Percentiles rank a stretch among this genome's conserved stretches.
phyloP scores from a whole-genome alignment of 2,888 invertebrate genomes.

The Athalia rosae region DNA sequence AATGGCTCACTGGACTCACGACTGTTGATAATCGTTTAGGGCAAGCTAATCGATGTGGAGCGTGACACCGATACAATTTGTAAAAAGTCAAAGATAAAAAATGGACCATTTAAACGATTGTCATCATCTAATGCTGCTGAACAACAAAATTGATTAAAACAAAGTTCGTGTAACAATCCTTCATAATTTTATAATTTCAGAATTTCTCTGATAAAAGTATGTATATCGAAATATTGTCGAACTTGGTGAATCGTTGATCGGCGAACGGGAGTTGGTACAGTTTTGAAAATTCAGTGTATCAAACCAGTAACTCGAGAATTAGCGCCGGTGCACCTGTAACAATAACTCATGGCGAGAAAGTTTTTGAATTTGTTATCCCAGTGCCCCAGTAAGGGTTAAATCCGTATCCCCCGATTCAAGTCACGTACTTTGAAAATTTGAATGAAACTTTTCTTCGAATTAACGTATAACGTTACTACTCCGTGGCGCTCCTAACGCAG shows the following conservation, averaged over 20 bases:
- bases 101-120: constrained; percentile 51
- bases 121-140: constrained; percentile 40
- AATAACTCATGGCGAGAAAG: constrained; percentile 15
- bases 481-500: neutral
- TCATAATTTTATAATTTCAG: too few relatives aligned
- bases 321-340: neutral
- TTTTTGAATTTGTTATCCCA: constrained; percentile 33
- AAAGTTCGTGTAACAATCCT: neutral
- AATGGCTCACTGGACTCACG: constrained; percentile 40
- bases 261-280: too few relatives aligned
- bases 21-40: constrained; percentile 50
- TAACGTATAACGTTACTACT: constrained; percentile 19
- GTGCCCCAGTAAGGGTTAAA: constrained; percentile 40
- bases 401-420: neutral
- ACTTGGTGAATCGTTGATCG: neutral
- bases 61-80: constrained; percentile 50
- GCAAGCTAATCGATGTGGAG: constrained; percentile 48
- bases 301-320: neutral
- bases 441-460: constrained; percentile 42
- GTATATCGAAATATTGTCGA: neutral
- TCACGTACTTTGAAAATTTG: constrained; percentile 41
- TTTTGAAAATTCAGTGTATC: neutral
- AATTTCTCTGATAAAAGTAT: too few relatives aligned
- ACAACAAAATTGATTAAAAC: constrained; percentile 12
- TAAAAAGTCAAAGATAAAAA: constrained; percentile 49